These are phyloP conservation scores for Corydoras maculifer DNA, from an alignment of 2,113 vertebrate species.

Conservation along the genomic window DNA sequence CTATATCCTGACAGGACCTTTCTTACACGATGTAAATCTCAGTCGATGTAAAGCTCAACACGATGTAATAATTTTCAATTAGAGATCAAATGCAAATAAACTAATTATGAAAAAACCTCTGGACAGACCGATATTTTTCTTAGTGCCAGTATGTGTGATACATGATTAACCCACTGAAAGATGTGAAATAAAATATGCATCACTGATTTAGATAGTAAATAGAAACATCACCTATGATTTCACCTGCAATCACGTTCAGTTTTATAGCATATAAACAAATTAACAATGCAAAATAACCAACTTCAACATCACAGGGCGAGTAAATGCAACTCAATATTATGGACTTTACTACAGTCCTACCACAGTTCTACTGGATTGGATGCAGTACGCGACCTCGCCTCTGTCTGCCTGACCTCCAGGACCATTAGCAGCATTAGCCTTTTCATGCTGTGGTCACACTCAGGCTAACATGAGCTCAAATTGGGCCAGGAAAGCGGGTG, in stretches of 20 bases:
- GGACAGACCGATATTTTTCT: conserved; percentile 56
- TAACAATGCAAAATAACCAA: no score
- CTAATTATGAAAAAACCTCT: conserved; percentile 34
- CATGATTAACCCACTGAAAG: conserved; percentile 60
- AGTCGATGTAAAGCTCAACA: no score
- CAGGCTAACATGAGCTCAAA: conserved; percentile 78
- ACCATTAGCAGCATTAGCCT: conserved; percentile 75
- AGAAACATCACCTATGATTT: conserved; percentile 5
- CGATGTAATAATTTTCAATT: no score
- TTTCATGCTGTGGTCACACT: conserved; percentile 80
- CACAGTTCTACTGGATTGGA: conserved; percentile 8
- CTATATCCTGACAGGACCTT: no score
- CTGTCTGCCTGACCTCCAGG: conserved; percentile 62
- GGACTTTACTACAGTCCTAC: no score
- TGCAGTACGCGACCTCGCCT: conserved; percentile 36
- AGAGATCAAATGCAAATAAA: conserved; percentile 48
- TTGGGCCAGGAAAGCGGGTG: conserved; percentile 77
- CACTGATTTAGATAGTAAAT: conserved; percentile 41
- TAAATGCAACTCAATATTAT: no score
- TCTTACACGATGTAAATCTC: no score
- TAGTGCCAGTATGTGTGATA: conserved; percentile 53
- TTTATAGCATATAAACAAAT: no score
- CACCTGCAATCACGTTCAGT: not conserved
- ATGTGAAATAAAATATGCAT: conserved; percentile 56
- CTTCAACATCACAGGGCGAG: no score